Percentiles rank a stretch among this genome's conserved stretches.
These are phyloP conservation scores for Steinernema feltiae DNA, from an alignment of 1,140 invertebrate species.

Conservation along the genomic window DNA sequence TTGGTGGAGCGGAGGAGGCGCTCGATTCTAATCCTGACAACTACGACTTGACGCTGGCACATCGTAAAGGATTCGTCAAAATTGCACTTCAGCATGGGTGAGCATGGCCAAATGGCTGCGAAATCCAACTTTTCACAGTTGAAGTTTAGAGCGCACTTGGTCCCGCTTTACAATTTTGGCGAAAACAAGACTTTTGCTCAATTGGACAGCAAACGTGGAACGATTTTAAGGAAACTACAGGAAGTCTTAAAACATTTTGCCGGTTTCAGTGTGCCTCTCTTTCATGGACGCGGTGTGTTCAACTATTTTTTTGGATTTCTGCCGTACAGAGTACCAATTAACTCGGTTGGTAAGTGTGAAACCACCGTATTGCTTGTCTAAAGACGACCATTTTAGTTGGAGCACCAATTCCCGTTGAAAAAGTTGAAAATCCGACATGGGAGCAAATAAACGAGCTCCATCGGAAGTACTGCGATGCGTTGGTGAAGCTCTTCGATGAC, in stretches of 20 bases:
- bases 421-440: constrained; percentile 39
- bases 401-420: constrained; percentile 46
- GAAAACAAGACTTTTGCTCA: constrained; percentile 81
- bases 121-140: too few relatives aligned
- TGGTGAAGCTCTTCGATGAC: constrained; percentile 47
- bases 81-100: constrained; percentile 66
- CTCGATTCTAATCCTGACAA: constrained; percentile 62
- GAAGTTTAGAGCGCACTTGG: constrained; percentile 68
- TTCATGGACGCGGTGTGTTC: constrained; percentile 78
- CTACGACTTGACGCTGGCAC: constrained; percentile 68
- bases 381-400: constrained; percentile 37
- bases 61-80: constrained; percentile 72
- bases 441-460: constrained; percentile 50
- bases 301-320: constrained; percentile 79
- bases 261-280: constrained; percentile 72
- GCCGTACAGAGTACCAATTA: constrained; percentile 68
- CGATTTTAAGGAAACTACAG: background rate
- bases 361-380: background rate
- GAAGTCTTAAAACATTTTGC: constrained; percentile 64
- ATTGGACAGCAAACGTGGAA: constrained; percentile 49
- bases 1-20: constrained; percentile 72
- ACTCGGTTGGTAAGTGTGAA: constrained; percentile 66
- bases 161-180: constrained; percentile 82
- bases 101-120: background rate
- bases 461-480: constrained; percentile 36